Conservation (phyloP, 2,888 invertebrate species). For the Ethmia dodecea region DNA sequence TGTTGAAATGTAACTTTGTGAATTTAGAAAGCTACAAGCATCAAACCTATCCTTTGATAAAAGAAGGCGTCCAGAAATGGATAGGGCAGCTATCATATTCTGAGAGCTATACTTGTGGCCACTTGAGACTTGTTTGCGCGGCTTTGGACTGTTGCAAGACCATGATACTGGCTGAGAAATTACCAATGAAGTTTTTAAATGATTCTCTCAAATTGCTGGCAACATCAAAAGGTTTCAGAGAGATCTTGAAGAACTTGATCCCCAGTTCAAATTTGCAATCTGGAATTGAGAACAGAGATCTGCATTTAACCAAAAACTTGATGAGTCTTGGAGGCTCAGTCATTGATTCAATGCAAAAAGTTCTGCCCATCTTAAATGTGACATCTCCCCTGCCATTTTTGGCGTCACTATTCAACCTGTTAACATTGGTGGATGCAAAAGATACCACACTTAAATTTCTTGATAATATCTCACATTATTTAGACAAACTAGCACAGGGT, state of each 20-base stretch:
- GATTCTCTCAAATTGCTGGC: constrained; percentile 46
- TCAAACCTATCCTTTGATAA: constrained; percentile 55
- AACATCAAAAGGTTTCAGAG: constrained; percentile 61
- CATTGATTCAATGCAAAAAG: constrained; percentile 48
- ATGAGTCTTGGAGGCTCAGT: constrained; percentile 47
- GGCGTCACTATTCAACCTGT: constrained; percentile 51
- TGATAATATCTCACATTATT: constrained; percentile 52
- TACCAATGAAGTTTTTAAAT: constrained; percentile 44
- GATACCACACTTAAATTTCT: constrained; percentile 55
- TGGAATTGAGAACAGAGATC: constrained; percentile 43
- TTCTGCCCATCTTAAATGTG: constrained; percentile 52
- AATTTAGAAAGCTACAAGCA: constrained; percentile 40
- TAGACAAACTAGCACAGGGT: constrained; percentile 47
- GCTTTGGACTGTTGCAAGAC: constrained; percentile 55
- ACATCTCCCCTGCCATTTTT: constrained; percentile 59
- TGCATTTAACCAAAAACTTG: constrained; percentile 52
- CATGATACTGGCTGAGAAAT: constrained; percentile 40
- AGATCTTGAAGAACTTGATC: constrained; percentile 51
- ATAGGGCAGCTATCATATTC: constrained; percentile 52
- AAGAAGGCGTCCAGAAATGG: constrained; percentile 70
- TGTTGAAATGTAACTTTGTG: constrained; percentile 35
- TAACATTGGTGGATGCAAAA: constrained; percentile 42
- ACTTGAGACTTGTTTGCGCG: constrained; percentile 54
- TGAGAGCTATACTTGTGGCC: constrained; percentile 61
- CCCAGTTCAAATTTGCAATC: constrained; percentile 62